phyloP scores from a whole-genome alignment of 2,888 invertebrate genomes.

The Rotaria socialis region DNA sequence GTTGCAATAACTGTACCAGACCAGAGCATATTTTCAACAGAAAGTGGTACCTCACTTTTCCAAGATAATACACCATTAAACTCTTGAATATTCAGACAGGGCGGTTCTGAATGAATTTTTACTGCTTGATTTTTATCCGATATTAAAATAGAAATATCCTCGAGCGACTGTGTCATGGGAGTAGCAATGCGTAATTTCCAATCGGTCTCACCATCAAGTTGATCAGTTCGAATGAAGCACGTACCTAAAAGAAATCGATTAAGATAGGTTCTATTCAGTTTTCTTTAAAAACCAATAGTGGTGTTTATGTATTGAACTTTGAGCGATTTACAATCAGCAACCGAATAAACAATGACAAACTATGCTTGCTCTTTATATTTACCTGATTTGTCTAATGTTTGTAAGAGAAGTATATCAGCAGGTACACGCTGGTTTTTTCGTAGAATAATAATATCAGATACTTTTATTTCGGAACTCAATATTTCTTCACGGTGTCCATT shows the following conservation, averaged over 20 bases:
- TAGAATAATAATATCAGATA: constrained; percentile 73
- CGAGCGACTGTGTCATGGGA: constrained; percentile 79
- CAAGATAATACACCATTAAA: constrained; percentile 64
- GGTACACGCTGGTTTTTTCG: constrained; percentile 88
- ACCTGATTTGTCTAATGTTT: constrained; percentile 64
- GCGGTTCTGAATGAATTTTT: constrained; percentile 88
- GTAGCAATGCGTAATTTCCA: constrained; percentile 83
- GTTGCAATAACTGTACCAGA: constrained; percentile 96
- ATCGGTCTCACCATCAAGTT: constrained; percentile 87
- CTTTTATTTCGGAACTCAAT: constrained; percentile 76
- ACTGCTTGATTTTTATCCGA: constrained; percentile 60
- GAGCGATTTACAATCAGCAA: too few relatives aligned
- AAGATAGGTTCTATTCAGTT: too few relatives aligned
- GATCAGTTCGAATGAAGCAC: constrained; percentile 94
- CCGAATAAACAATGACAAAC: too few relatives aligned
- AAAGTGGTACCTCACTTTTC: constrained; percentile 72
- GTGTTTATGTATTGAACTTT: too few relatives aligned
- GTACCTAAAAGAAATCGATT: constrained; percentile 62
- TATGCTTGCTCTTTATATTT: not conserved
- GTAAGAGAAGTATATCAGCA: constrained; percentile 85
- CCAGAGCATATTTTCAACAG: constrained; percentile 95
- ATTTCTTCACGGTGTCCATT: constrained; percentile 65
- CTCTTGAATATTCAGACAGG: constrained; percentile 92
- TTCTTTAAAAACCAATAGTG: too few relatives aligned
- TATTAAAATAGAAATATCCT: constrained; percentile 22